These are phyloP conservation scores for Cryptocheilus praepositus DNA, from an alignment of 2,888 invertebrate genomes.

Conservation along the genomic window DNA sequence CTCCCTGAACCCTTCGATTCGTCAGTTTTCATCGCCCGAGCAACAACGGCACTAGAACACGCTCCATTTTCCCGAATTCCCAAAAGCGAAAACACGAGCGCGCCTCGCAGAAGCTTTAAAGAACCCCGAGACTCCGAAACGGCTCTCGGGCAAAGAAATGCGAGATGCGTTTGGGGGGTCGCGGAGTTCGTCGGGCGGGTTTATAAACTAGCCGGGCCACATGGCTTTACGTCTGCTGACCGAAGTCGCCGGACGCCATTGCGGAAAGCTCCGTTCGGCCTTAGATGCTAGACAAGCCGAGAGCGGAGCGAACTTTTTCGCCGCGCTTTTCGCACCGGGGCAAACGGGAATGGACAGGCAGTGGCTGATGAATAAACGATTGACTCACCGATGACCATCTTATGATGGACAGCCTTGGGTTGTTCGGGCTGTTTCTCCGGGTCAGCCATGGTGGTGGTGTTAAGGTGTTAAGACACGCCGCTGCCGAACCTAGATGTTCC, in stretches of 20 bases:
- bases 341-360: too few species aligned
- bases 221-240: slow-evolving; percentile 56
- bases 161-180: too few species aligned
- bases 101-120: too few species aligned
- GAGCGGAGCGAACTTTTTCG: slow-evolving; percentile 25
- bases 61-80: neutral
- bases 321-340: too few species aligned
- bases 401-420: slow-evolving; percentile 85
- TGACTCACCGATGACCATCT: slow-evolving; percentile 88
- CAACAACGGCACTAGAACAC: too few species aligned
- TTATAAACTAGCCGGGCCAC: slow-evolving; percentile 60
- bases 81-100: too few species aligned
- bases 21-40: too few species aligned
- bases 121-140: too few species aligned
- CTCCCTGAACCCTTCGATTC: too few species aligned
- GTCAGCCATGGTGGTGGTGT: slow-evolving; percentile 94
- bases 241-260: slow-evolving; percentile 62
- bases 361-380: neutral
- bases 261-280: slow-evolving; percentile 36
- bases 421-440: slow-evolving; percentile 90
- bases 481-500: slow-evolving; percentile 77
- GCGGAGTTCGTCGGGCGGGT: too few species aligned
- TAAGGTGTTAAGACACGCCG: slow-evolving; percentile 72
- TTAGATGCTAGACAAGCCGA: slow-evolving; percentile 1
- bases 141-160: too few species aligned